Base-by-base conservation (phyloP, 1,140 invertebrate genomes). In the Conus betulinus region DNA sequence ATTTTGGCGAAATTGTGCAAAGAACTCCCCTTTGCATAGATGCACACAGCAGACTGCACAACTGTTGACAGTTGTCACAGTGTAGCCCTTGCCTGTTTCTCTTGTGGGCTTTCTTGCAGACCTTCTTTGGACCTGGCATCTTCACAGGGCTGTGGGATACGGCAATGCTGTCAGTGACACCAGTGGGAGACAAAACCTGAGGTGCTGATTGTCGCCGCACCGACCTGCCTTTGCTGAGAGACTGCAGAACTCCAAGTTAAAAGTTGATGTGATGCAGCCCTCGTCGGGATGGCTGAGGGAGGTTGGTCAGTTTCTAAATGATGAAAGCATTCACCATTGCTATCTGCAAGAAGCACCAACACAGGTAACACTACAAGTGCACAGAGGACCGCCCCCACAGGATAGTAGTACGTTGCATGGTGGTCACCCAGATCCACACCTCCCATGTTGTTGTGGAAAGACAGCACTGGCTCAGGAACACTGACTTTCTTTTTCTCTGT, bases 381-480 rank as follows among this genome's bases (percentile, higher is more conserved):
- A 82, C 25, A n/a, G 52, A 53, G 13, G 78, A 6, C 1, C 67
- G 53, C 2, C 88, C 88, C 6, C n/a, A 89, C n/a, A 23, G 25
- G 78, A 39, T 89, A 89, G 74, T 89, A 89, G n/a, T n/a, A n/a
- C 0, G 85, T 3, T 4, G 55, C 20, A 39, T 76, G 51, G 52
- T 89, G 85, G 51, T 87, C 85, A 25, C 5, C 57, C 3, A 84
- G 79, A 23, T 89, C 88, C 4, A 87, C 88, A 39, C 84, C 88
- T 39, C 63, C 23, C 88, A 89, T 86, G 88, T 60, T 82, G 5
- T 23, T 8, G 78, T 89, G 86, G 55, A 86, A 89, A 74, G 5
- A 15, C 27, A 13, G 53, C 11, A 89, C 84, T n/a, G 84, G 71
- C 0, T 7, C 25, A 17, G 88, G 88, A 55, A 89, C 79, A 3